Evolutionary conservation across 1,140 invertebrate species (phyloP).

Genomic region (Drosophila kohkoa): DNA sequence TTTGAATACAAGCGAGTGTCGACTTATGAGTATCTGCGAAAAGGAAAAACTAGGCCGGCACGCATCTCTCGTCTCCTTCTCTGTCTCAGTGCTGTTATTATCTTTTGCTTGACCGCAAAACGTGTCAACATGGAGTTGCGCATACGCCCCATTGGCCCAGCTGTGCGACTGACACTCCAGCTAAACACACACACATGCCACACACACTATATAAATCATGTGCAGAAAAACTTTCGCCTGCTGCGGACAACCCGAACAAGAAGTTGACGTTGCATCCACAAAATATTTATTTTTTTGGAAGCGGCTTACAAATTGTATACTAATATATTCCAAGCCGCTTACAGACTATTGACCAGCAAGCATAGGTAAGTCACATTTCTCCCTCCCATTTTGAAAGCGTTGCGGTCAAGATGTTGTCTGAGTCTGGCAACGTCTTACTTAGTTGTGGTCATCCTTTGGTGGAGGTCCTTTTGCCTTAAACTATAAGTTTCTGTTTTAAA

Average conservation of each 20-base stretch:
- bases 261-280: constrained; percentile 43
- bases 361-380: constrained; percentile 25
- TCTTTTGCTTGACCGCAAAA: constrained; percentile 74
- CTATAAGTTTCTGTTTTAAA: not conserved
- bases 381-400: not conserved
- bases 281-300: constrained; percentile 44
- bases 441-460: constrained; percentile 56
- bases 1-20: constrained; percentile 51
- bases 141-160: constrained; percentile 40
- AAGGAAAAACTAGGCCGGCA: constrained; percentile 40
- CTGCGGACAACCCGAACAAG: constrained; percentile 47
- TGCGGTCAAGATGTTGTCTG: constrained; percentile 33
- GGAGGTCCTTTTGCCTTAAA: constrained; percentile 6
- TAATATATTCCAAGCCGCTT: constrained; percentile 65
- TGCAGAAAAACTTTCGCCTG: constrained; percentile 48
- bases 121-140: constrained; percentile 67
- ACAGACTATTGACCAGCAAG: constrained; percentile 45
- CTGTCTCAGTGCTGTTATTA: constrained; percentile 56
- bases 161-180: constrained; percentile 28
- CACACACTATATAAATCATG: constrained; percentile 66
- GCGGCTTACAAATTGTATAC: constrained; percentile 68
- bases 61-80: constrained; percentile 26
- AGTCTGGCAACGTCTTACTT: constrained; percentile 35
- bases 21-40: constrained; percentile 27
- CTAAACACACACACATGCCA: constrained; percentile 12